These are phyloP conservation scores for Neopelma chrysocephalum DNA, from an alignment of 2,797 vertebrate genomes.

Conservation along the genomic window DNA sequence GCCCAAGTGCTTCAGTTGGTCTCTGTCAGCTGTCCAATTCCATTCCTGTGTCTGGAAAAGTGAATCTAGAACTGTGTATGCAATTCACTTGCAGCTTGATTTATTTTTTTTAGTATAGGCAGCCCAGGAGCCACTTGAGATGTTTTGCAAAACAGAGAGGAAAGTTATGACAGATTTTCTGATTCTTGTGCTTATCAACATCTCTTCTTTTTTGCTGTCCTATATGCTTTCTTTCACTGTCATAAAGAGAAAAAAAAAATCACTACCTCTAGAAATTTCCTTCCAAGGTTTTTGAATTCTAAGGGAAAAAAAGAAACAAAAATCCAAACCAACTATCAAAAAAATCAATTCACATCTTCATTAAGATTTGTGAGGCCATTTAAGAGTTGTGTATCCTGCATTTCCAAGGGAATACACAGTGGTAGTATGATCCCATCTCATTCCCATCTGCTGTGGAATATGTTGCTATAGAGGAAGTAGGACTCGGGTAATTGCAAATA, in stretches of 20 bases:
- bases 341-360: not conserved
- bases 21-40: not conserved
- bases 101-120: not conserved
- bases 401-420: not conserved
- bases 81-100: not conserved
- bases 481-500: not conserved
- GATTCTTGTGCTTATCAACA: not conserved
- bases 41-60: not conserved
- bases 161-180: not conserved
- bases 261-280: not conserved
- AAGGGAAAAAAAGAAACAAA: not conserved
- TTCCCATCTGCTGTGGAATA: not conserved
- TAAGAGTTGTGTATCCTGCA: not conserved
- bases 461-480: not conserved
- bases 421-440: not conserved
- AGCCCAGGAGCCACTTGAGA: not conserved
- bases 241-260: not conserved
- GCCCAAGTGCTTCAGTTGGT: not conserved
- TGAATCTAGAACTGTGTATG: not conserved
- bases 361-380: not conserved
- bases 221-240: not conserved
- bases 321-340: not conserved
- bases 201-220: not conserved
- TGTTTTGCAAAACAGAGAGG: not conserved
- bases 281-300: not conserved